These are phyloP conservation scores for Ostrea edulis DNA, from an alignment of 1,140 invertebrate genomes.

Conservation along the genomic window DNA sequence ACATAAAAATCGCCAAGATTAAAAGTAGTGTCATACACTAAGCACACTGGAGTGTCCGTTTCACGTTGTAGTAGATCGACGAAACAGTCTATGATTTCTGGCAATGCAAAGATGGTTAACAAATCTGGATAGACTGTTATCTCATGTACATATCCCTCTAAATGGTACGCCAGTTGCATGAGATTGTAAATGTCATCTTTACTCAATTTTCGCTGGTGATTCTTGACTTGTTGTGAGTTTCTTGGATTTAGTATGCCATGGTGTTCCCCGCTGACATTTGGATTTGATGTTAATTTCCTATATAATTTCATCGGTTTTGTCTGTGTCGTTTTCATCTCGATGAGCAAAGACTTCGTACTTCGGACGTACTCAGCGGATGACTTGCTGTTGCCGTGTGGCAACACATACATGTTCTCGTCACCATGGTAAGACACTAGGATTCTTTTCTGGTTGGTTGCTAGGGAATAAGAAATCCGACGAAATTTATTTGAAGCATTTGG, in stretches of 20 bases:
- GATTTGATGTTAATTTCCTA: conserved; percentile 16
- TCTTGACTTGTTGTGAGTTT: conserved; percentile 47
- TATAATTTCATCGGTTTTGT: conserved; percentile 30
- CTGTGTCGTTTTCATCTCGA: neutral
- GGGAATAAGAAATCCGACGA: neutral
- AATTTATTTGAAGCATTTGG: conserved; percentile 10
- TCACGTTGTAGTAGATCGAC: conserved; percentile 49
- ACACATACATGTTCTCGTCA: conserved; percentile 1
- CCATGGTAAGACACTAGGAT: neutral
- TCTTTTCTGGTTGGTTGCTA: neutral
- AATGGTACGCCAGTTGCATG: conserved; percentile 49
- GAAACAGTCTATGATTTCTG: conserved; percentile 50
- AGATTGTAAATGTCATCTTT: conserved; percentile 54
- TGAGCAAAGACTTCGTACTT: neutral
- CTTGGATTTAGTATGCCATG: conserved; percentile 42
- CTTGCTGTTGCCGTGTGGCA: conserved; percentile 36
- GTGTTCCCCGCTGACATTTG: neutral
- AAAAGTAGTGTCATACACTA: conserved; percentile 58
- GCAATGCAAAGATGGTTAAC: conserved; percentile 49
- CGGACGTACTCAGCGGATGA: neutral
- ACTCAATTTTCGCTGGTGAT: conserved; percentile 28
- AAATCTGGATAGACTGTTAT: conserved; percentile 52
- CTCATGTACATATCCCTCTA: conserved; percentile 43
- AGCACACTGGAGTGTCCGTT: neutral
- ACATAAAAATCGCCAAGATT: conserved; percentile 51